Conservation (phyloP, 2,113 vertebrate genomes). For the Rhynchomys soricoides region DNA sequence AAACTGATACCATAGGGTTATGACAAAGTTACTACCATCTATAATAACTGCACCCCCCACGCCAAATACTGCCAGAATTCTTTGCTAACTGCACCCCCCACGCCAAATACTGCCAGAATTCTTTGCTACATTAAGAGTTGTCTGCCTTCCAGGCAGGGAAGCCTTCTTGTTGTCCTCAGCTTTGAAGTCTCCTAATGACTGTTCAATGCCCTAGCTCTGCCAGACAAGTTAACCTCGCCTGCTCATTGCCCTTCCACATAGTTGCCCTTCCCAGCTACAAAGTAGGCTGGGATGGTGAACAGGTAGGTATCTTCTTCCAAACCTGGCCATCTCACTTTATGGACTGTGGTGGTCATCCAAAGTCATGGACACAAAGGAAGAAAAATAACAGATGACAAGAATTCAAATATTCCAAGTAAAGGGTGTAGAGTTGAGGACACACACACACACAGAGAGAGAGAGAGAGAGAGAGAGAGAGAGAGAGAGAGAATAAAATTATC, state of each 20-base stretch:
- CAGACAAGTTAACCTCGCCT: not conserved
- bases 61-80: not conserved
- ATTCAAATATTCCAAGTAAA: not conserved
- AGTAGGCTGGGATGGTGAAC: not conserved
- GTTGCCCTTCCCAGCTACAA: not conserved
- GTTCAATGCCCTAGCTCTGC: no score
- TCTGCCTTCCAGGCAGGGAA: not conserved
- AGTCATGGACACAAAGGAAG: not conserved
- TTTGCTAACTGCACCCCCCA: not conserved
- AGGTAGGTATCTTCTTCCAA: not conserved
- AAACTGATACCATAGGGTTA: not conserved
- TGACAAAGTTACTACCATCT: not conserved
- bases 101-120: not conserved
- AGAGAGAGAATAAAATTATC: not conserved
- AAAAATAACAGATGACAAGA: not conserved
- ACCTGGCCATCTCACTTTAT: not conserved
- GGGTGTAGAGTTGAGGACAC: not conserved
- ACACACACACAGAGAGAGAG: not conserved
- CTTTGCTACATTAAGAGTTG: not conserved
- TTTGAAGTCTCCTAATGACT: not conserved
- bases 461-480: not conserved
- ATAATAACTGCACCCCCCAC: not conserved
- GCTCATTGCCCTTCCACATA: accelerated
- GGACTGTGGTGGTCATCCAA: not conserved
- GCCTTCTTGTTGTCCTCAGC: not conserved